Percentiles rank a stretch among this genome's conserved stretches.
Evolutionary conservation across 2,113 vertebrate genomes (phyloP).

Genomic region (Colossoma macropomum): DNA sequence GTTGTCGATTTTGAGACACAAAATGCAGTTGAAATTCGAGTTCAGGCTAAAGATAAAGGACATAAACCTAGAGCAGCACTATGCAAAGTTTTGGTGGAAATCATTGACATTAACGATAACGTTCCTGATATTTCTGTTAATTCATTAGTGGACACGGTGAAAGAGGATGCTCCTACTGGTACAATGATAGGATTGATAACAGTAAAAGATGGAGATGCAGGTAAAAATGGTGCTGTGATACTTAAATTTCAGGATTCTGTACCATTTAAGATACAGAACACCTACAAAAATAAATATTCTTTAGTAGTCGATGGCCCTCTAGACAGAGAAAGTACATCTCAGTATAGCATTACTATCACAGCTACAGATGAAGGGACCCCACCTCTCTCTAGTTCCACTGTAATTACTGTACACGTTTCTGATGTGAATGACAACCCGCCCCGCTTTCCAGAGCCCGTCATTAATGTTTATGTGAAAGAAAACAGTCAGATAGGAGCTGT

Average conservation of each 20-base stretch:
- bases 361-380: slow-evolving; percentile 82
- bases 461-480: slow-evolving; percentile 69
- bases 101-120: slow-evolving; percentile 80
- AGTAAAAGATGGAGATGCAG: slow-evolving; percentile 81
- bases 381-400: slow-evolving; percentile 59
- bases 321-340: slow-evolving; percentile 80
- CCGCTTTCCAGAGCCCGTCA: slow-evolving; percentile 52
- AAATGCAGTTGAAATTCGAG: slow-evolving; percentile 63
- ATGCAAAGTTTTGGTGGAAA: slow-evolving; percentile 66
- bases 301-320: slow-evolving; percentile 78
- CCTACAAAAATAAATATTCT: slow-evolving; percentile 86
- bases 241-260: slow-evolving; percentile 71
- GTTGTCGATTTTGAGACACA: slow-evolving; percentile 56
- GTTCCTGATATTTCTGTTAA: slow-evolving; percentile 78
- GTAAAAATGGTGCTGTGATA: slow-evolving; percentile 80
- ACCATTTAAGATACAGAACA: slow-evolving; percentile 84
- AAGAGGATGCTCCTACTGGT: slow-evolving; percentile 78
- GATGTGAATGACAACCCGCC: slow-evolving; percentile 76
- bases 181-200: slow-evolving; percentile 84
- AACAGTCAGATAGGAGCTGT: slow-evolving; percentile 66
- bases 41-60: slow-evolving; percentile 65
- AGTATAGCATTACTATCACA: slow-evolving; percentile 80
- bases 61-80: slow-evolving; percentile 37
- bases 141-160: slow-evolving; percentile 78
- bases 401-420: slow-evolving; percentile 66